Evolutionary conservation across 2,888 invertebrate species (phyloP).

Genomic region (Sesamia inferens): DNA sequence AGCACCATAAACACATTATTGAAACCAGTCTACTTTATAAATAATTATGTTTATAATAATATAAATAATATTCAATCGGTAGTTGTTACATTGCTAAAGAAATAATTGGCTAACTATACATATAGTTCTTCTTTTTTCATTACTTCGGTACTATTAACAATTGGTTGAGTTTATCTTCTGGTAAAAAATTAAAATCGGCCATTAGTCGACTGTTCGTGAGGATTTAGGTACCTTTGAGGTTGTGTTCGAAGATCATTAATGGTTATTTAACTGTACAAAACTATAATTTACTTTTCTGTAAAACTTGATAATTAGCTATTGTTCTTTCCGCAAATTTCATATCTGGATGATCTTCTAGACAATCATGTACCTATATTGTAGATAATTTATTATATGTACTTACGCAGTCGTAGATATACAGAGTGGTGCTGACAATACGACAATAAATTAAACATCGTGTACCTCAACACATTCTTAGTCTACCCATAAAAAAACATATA

Average conservation of each 20-base stretch:
- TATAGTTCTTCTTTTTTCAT: no score
- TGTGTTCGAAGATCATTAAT: neutral
- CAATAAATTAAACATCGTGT: no score
- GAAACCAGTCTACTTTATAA: constrained; percentile 42
- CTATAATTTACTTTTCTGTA: neutral
- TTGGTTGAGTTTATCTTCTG: no score
- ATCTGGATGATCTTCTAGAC: constrained; percentile 27
- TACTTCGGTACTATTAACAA: no score
- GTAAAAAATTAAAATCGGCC: no score
- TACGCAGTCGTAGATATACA: no score
- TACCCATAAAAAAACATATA: no score
- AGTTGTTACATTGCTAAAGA: neutral
- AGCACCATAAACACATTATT: constrained; percentile 1
- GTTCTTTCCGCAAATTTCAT: constrained; percentile 30
- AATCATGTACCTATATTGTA: constrained; percentile 21
- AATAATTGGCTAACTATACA: constrained; percentile 13
- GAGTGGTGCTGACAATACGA: no score
- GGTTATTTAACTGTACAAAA: neutral
- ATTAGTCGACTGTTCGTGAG: neutral
- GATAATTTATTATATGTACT: constrained; percentile 35
- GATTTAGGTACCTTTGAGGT: neutral
- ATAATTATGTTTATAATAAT: constrained; percentile 22
- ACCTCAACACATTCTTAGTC: no score
- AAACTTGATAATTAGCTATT: constrained; percentile 43
- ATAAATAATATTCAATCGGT: constrained; percentile 5